phyloP scores from a whole-genome alignment of 1,140 invertebrate genomes.

The Diabrotica undecimpunctata region DNA sequence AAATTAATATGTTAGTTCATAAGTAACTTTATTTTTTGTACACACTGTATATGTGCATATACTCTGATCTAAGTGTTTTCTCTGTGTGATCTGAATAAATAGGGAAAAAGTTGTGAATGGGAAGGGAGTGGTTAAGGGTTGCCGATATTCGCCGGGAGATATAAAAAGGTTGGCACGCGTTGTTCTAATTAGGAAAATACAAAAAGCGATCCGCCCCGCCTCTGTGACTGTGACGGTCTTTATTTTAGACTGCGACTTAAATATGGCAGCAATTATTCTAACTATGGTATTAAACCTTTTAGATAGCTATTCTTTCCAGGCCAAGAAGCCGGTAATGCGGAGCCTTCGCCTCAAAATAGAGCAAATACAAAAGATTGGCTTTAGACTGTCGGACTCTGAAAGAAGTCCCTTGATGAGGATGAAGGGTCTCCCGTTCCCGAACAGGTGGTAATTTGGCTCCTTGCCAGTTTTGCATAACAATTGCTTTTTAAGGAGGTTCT shows the following conservation, averaged over 20 bases:
- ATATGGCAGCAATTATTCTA: conserved; percentile 48
- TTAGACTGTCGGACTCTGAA: conserved; percentile 41
- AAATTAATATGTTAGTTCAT: too few species aligned
- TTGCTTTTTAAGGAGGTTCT: conserved; percentile 43
- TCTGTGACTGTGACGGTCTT: conserved; percentile 25
- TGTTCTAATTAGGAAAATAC: not conserved
- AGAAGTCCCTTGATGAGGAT: conserved; percentile 46
- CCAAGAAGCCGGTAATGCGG: conserved; percentile 42
- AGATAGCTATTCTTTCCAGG: conserved; percentile 48
- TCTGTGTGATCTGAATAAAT: too few species aligned
- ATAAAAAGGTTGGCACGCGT: not conserved
- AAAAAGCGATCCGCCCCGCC: not conserved
- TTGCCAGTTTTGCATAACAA: conserved; percentile 47
- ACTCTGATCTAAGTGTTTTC: too few species aligned
- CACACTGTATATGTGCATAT: too few species aligned
- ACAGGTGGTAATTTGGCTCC: conserved; percentile 46
- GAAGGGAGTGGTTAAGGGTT: too few species aligned
- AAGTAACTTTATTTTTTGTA: too few species aligned
- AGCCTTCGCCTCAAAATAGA: conserved; percentile 41
- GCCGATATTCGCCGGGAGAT: not conserved
- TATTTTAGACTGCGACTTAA: conserved; percentile 42
- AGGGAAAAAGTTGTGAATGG: too few species aligned
- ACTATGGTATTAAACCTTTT: conserved; percentile 47
- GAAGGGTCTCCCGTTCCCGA: conserved; percentile 37
- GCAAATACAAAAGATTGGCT: conserved; percentile 48